Percentiles rank a stretch among this genome's conserved stretches.
Evolutionary conservation across 2,888 invertebrate species (phyloP).

Genomic region (Halocaridina rubra): DNA sequence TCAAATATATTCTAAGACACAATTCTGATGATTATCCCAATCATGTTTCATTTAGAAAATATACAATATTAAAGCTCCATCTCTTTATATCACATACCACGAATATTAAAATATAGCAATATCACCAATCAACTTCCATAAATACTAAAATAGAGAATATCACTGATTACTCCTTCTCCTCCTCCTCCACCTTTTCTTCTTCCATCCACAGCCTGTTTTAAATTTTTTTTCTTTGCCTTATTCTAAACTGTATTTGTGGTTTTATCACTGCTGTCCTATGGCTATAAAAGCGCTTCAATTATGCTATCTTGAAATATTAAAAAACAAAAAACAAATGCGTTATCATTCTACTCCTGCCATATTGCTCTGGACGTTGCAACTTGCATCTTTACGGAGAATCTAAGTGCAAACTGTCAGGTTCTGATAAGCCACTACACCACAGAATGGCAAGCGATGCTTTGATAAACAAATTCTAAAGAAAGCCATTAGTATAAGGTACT

Average conservation of each 20-base stretch:
- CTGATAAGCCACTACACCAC: neutral
- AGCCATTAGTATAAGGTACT: neutral
- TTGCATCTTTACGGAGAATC: slow-evolving; percentile 44
- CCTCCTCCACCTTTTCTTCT: slow-evolving; percentile 10
- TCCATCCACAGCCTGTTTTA: slow-evolving; percentile 39
- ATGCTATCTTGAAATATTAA: slow-evolving; percentile 27
- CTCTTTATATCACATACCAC: slow-evolving; percentile 55
- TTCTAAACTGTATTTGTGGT: slow-evolving; percentile 41
- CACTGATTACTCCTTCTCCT: neutral
- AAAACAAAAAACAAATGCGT: slow-evolving; percentile 19
- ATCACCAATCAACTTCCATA: slow-evolving; percentile 55
- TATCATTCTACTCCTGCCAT: slow-evolving; percentile 46
- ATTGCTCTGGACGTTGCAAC: slow-evolving; percentile 57
- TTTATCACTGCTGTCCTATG: slow-evolving; percentile 6
- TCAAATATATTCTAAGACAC: slow-evolving; percentile 28
- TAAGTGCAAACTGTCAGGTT: slow-evolving; percentile 30
- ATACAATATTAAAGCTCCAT: slow-evolving; percentile 57
- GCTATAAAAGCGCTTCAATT: slow-evolving; percentile 36
- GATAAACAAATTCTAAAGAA: neutral
- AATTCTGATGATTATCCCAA: slow-evolving; percentile 30
- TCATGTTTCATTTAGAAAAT: slow-evolving; percentile 28
- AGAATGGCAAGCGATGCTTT: neutral
- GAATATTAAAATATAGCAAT: slow-evolving; percentile 56
- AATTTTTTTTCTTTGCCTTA: slow-evolving; percentile 7
- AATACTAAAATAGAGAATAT: slow-evolving; percentile 46